Conservation (phyloP, 2,888 invertebrate genomes). For the Volucella bombylans region DNA sequence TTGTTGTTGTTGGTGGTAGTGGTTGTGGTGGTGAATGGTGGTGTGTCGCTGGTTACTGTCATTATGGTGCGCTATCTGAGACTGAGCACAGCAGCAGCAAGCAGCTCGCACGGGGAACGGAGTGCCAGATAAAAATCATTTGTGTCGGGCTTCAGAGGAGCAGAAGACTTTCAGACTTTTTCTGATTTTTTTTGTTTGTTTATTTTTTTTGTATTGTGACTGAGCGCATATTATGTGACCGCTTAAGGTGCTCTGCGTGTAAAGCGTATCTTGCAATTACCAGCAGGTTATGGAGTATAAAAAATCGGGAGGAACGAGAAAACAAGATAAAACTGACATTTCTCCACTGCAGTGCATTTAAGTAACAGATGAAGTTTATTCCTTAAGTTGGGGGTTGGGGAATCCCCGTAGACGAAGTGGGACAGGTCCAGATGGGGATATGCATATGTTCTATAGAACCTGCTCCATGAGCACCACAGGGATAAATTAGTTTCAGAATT, state of each 20-base stretch:
- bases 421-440: too few relatives aligned
- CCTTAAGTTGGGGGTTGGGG: not conserved
- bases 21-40: slow-evolving; percentile 75
- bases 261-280: slow-evolving; percentile 68
- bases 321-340: slow-evolving; percentile 46
- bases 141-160: slow-evolving; percentile 56
- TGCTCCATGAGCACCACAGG: too few relatives aligned
- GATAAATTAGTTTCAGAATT: too few relatives aligned
- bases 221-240: slow-evolving; percentile 61
- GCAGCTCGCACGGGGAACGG: slow-evolving; percentile 58
- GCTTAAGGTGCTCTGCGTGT: slow-evolving; percentile 55
- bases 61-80: slow-evolving; percentile 69
- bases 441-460: too few relatives aligned
- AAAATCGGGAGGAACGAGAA: slow-evolving; percentile 43
- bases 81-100: slow-evolving; percentile 68
- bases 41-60: slow-evolving; percentile 34
- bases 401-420: not conserved
- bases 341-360: slow-evolving; percentile 6
- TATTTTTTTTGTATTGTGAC: slow-evolving; percentile 7
- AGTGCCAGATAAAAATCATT: slow-evolving; percentile 70
- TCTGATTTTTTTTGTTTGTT: too few relatives aligned
- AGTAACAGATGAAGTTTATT: slow-evolving; percentile 12
- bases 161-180: slow-evolving; percentile 52
- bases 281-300: slow-evolving; percentile 57
- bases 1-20: slow-evolving; percentile 64